phyloP scores from a whole-genome alignment of 2,888 invertebrate genomes.

The Antheraea yamamai region DNA sequence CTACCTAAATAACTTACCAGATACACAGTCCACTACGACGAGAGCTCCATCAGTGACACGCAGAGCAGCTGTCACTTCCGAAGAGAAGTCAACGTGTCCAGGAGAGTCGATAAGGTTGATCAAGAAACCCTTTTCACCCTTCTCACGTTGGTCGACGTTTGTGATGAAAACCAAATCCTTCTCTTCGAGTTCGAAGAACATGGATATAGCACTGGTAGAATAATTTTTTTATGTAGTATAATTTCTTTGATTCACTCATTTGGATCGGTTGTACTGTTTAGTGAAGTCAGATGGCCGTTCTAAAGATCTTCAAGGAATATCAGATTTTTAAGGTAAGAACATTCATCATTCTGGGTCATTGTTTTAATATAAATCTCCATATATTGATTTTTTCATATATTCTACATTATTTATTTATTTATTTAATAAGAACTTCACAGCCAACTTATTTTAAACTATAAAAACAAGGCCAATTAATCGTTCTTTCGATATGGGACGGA shows the following conservation, averaged over 20 bases:
- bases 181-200: constrained; percentile 98
- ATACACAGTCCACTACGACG: constrained; percentile 99
- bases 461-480: no score
- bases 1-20: constrained; percentile 84
- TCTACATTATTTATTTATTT: no score
- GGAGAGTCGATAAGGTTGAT: constrained; percentile 99
- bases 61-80: constrained; percentile 99
- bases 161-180: constrained; percentile 97
- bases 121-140: constrained; percentile 96
- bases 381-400: no score
- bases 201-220: constrained; percentile 94
- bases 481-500: no score
- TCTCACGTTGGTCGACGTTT: constrained; percentile 94
- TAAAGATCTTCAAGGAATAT: constrained; percentile 71
- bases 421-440: no score
- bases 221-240: constrained; percentile 22
- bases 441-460: no score
- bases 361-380: neutral
- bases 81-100: constrained; percentile 99
- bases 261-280: neutral
- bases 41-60: constrained; percentile 99
- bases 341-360: constrained; percentile 68
- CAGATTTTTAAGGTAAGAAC: constrained; percentile 78
- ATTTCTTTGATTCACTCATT: neutral
- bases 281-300: constrained; percentile 81